A percentile compares a stretch with the other conserved stretches of the same genome.
phyloP scores from a whole-genome alignment of 2,888 invertebrate genomes.

The Troglohyphantes excavatus region DNA sequence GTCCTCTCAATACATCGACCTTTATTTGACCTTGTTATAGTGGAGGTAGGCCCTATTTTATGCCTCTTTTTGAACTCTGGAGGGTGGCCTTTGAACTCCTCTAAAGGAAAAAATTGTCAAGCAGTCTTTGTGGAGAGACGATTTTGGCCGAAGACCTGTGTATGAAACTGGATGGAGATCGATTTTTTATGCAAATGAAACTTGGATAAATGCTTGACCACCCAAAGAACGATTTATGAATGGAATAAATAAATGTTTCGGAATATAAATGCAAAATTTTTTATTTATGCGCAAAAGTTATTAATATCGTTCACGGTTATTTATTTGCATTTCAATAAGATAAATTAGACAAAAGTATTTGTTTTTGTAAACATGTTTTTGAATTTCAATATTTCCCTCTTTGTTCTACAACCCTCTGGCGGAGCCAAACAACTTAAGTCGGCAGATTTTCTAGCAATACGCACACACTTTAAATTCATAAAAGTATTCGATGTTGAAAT shows the following conservation, averaged over 20 bases:
- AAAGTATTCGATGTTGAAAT: no score
- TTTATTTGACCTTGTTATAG: conserved; percentile 66
- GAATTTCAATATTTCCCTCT: no score
- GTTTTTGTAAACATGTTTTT: no score
- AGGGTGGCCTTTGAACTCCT: conserved; percentile 40
- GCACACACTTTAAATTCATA: no score
- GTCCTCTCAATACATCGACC: conserved; percentile 59
- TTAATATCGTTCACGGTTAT: no score
- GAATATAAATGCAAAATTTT: not conserved
- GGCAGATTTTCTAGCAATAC: no score
- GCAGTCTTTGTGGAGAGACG: not conserved
- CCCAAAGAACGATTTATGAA: not conserved
- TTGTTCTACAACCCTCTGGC: no score
- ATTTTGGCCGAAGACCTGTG: not conserved
- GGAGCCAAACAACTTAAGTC: no score
- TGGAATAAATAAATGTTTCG: not conserved
- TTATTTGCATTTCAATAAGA: no score
- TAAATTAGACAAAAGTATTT: no score
- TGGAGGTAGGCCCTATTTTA: conserved; percentile 45
- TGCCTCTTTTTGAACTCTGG: conserved; percentile 66
- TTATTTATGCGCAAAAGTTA: no score
- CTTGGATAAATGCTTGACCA: conserved; percentile 19
- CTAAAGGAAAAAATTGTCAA: conserved; percentile 36
- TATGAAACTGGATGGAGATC: not conserved
- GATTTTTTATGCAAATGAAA: conserved; percentile 36